Base-by-base conservation (phyloP, 2,797 vertebrate species). In the Hydrolagus colliei region DNA sequence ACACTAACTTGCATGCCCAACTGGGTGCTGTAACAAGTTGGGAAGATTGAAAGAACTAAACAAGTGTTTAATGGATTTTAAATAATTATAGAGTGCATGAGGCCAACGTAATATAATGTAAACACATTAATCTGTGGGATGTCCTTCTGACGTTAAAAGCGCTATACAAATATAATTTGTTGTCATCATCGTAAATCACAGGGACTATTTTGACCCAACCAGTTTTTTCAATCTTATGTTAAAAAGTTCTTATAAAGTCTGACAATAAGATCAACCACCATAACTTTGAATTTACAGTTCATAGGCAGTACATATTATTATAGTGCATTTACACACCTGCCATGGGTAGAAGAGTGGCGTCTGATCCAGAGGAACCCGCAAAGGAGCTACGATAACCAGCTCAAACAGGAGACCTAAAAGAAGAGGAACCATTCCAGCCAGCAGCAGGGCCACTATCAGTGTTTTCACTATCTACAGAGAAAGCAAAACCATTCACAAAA, bases 311-410 rank as follows among this genome's bases (percentile, higher is more conserved):
- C 8, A 0, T 35, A 27, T 18, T 68, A 82, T 20, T 68, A 1
- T 67, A 73, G 2, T 4, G 1, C 22, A 9, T 52, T 0, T 2
- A 90, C 93, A 87, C 91, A 98, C 98, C 97, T 99, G 98, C 98
- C 97, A 99, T 5, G 98, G 98, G 90, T 98, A 98, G 92, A 98
- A 99, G 65, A 99, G 94, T 20, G 98, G 98, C 0, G 98, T 99
- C 92, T 99, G 98, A 92, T 99, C 98, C 89, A 99, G 92, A 71
- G 98, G 98, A 72, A 99, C 97, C 87, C 98, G 93, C 87, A 99
- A 93, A 22, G 98, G 98, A 73, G 98, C 98, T 9, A 99, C 98
- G 0, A 99, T 98, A 86, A 99, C 97, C 87, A 99, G 90, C 89
- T 99, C 98, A 90, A 99, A 99, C 86, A 99, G 91, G 87, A 99